Conservation (phyloP, 2,797 vertebrate species). For the Acipenser ruthenus region DNA sequence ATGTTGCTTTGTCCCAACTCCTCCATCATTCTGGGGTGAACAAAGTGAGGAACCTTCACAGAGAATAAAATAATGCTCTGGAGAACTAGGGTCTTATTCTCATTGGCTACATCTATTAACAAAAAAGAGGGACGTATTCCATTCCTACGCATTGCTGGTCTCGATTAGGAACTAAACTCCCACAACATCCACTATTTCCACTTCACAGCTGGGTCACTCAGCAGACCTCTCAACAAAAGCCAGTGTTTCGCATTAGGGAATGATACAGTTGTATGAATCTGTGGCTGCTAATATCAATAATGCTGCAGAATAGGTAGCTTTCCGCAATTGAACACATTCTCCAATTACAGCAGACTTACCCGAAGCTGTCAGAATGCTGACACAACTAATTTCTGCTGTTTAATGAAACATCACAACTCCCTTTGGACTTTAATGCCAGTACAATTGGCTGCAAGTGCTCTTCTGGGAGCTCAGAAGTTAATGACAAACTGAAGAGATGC, state of each 20-base stretch:
- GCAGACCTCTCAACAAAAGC: too few species aligned
- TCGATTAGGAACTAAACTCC: too few species aligned
- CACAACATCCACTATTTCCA: too few species aligned
- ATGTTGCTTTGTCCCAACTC: too few species aligned
- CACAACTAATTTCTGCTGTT: constrained; percentile 27
- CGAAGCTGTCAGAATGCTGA: constrained; percentile 28
- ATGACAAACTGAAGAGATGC: constrained; percentile 13
- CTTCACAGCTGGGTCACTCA: too few species aligned
- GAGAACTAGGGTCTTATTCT: too few species aligned
- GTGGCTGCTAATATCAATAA: not conserved
- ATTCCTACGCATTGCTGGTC: too few species aligned
- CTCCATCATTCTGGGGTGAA: too few species aligned
- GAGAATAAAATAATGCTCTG: too few species aligned
- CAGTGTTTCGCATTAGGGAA: not conserved
- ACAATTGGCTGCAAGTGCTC: constrained; percentile 25
- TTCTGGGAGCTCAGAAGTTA: constrained; percentile 19
- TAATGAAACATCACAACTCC: constrained; percentile 32
- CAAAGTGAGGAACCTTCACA: too few species aligned
- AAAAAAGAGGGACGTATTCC: too few species aligned
- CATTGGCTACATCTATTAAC: too few species aligned
- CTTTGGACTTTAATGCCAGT: constrained; percentile 23
- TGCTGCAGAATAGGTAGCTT: not conserved
- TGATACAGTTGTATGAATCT: not conserved
- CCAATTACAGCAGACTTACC: constrained; percentile 21
- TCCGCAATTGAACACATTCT: constrained; percentile 18